Base-by-base conservation (phyloP, 2,888 invertebrate genomes). In the Sphinx pinastri region DNA sequence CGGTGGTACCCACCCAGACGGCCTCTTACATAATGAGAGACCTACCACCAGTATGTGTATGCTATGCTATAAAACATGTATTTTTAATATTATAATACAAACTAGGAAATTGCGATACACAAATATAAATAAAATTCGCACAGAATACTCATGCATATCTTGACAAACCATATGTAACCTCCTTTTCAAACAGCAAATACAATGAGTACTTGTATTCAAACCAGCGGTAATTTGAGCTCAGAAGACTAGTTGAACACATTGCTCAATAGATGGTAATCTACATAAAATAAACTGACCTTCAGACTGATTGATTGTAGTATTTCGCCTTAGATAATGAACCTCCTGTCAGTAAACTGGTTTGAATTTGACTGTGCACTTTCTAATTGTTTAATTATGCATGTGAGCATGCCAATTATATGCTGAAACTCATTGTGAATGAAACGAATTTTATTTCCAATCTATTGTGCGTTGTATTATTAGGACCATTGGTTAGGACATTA, bases 181-280 rank as follows among this genome's bases (percentile, higher is more conserved):
- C 38, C 38, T n/a, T 19, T 14, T 25, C n/a, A 57, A n/a, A 11
- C 25, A 19, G 10, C 2, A 13, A 60, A 38, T 16, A 38, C 4
- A 45, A 60, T n/a, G 38, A 16, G 10, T 25, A 59, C 31, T 38
- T 25, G n/a, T 60, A n/a, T n/a, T 45, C 2, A 60, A 60, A n/a
- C 12, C 14, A 38, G 12, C 14, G 11, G 16, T 12, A 38, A 60
- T 38, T 45, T 45, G 38, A 38, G 38, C 8, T 16, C 45, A 60
- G 16, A 57, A 25, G 19, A 13, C 54, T 31, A 57, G 58, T 68
- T 49, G 49, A 60, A 47, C 19, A 47, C 19, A 74, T 82, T 80
- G 76, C 75, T 68, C 71, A 79, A 79, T 78, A 76, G 80, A 81
- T 79, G 68, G 57, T 79, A 73, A 81, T 83, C 81, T 77, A 71